These are phyloP conservation scores for Conus betulinus DNA, from an alignment of 1,140 invertebrate genomes.

Conservation along the genomic window DNA sequence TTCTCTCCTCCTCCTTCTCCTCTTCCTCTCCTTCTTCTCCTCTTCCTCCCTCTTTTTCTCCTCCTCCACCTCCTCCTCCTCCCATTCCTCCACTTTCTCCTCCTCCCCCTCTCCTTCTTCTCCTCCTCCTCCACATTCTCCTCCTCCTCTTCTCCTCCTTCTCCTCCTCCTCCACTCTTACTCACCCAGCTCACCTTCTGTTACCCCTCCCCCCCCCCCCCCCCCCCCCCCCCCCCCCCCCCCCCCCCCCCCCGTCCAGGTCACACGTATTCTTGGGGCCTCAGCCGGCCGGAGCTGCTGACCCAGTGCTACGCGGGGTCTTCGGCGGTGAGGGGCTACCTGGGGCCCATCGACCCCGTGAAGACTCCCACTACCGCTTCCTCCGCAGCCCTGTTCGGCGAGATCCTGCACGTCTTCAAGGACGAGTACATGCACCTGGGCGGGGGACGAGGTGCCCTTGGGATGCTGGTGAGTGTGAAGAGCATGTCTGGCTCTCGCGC, in stretches of 20 bases:
- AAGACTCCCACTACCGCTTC: slow-evolving; percentile 71
- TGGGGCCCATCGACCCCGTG: slow-evolving; percentile 79
- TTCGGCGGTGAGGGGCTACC: slow-evolving; percentile 78
- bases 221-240: too few species aligned
- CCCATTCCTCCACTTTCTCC: too few species aligned
- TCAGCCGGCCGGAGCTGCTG: slow-evolving; percentile 83
- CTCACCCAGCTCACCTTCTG: too few species aligned
- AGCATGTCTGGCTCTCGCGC: neutral
- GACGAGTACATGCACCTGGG: slow-evolving; percentile 79
- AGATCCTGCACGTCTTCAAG: slow-evolving; percentile 72
- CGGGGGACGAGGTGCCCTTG: slow-evolving; percentile 93
- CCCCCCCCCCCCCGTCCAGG: slow-evolving; percentile 75
- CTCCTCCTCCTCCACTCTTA: too few species aligned
- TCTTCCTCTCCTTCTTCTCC: too few species aligned
- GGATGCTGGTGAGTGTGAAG: slow-evolving; percentile 85
- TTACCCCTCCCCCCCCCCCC: too few species aligned
- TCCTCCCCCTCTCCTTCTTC: too few species aligned
- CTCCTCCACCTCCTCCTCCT: too few species aligned
- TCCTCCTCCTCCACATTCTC: too few species aligned
- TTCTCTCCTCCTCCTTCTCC: too few species aligned
- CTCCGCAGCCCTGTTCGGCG: slow-evolving; percentile 70
- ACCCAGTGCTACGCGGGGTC: slow-evolving; percentile 82
- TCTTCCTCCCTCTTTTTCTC: too few species aligned
- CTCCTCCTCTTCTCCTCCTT: too few species aligned
- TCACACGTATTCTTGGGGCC: slow-evolving; percentile 91